phyloP scores from a whole-genome alignment of 2,888 invertebrate genomes.

The Dasypogon diadema region DNA sequence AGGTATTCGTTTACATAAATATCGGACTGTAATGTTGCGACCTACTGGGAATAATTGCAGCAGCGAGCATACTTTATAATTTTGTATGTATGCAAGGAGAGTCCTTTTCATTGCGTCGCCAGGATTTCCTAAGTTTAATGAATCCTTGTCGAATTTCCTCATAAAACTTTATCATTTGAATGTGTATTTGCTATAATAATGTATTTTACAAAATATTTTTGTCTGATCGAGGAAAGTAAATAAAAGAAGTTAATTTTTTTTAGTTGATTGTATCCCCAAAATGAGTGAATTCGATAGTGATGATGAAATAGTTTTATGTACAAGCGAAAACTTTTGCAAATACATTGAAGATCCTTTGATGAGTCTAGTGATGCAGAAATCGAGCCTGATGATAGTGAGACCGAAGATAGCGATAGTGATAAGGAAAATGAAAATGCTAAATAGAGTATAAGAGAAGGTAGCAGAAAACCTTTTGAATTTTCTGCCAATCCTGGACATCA shows the following conservation, averaged over 20 bases:
- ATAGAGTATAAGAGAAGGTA: too few species aligned
- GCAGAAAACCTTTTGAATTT: too few species aligned
- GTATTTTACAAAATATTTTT: slow-evolving; percentile 35
- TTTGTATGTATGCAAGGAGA: too few species aligned
- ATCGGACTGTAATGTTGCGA: too few species aligned
- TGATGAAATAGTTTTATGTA: slow-evolving; percentile 40
- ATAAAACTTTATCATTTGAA: slow-evolving; percentile 26
- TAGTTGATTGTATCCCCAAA: slow-evolving; percentile 30
- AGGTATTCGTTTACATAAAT: too few species aligned
- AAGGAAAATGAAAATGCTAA: too few species aligned
- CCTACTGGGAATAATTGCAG: too few species aligned
- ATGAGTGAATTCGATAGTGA: slow-evolving; percentile 12
- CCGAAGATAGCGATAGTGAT: slow-evolving; percentile 27
- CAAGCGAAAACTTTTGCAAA: slow-evolving; percentile 38
- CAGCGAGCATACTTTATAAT: too few species aligned
- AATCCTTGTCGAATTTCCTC: slow-evolving; percentile 30
- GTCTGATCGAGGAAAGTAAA: slow-evolving; percentile 27
- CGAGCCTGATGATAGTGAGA: slow-evolving; percentile 31
- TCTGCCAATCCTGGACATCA: too few species aligned
- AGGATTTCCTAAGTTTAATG: slow-evolving; percentile 33
- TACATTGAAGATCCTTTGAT: slow-evolving; percentile 29
- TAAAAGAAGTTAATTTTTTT: slow-evolving; percentile 28
- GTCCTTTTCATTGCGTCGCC: slow-evolving; percentile 20
- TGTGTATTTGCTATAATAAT: slow-evolving; percentile 34
- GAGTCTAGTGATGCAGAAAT: slow-evolving; percentile 39